Conservation (phyloP, 2,113 vertebrate genomes). For the Channa argus region DNA sequence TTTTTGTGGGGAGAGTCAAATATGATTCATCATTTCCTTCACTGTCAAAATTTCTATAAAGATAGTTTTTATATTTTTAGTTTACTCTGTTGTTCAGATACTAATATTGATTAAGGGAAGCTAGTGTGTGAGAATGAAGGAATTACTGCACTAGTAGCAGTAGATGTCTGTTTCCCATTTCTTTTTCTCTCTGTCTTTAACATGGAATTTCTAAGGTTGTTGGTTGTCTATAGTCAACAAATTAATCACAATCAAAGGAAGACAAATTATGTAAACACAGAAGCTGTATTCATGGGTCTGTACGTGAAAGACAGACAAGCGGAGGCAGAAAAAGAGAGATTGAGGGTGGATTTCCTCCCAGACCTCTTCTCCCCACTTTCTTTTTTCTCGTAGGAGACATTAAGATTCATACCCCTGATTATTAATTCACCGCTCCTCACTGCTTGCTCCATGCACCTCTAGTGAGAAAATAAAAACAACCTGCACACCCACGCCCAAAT, state of each 20-base stretch:
- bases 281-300: constrained; percentile 30
- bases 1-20: no score
- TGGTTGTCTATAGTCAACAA: constrained; percentile 35
- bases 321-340: constrained; percentile 38
- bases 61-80: no score
- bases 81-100: no score
- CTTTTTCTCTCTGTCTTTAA: constrained; percentile 32
- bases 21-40: no score
- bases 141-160: neutral
- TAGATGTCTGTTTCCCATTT: constrained; percentile 18
- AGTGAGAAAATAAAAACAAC: constrained; percentile 34
- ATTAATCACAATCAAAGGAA: constrained; percentile 70
- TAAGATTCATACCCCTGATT: constrained; percentile 68
- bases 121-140: no score
- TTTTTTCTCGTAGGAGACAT: constrained; percentile 62
- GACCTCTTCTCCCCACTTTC: constrained; percentile 45
- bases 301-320: constrained; percentile 44
- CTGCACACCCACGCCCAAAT: constrained; percentile 60
- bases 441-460: constrained; percentile 46
- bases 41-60: no score
- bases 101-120: no score
- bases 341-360: constrained; percentile 48
- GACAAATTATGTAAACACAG: constrained; percentile 67
- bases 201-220: constrained; percentile 23
- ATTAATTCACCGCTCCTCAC: constrained; percentile 37